phyloP scores from a whole-genome alignment of 2,888 invertebrate species.

The Coenonympha arcania region DNA sequence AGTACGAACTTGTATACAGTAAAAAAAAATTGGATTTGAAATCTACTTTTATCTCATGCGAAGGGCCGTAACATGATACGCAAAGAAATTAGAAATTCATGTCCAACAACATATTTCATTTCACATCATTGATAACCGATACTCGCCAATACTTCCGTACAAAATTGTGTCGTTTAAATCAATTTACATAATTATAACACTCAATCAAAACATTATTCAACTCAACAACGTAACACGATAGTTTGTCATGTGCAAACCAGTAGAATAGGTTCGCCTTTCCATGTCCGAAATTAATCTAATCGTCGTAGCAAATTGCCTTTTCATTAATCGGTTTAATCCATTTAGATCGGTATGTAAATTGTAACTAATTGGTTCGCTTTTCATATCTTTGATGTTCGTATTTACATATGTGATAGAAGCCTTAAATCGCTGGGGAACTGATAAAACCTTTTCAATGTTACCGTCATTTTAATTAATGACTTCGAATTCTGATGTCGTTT shows the following conservation, averaged over 20 bases:
- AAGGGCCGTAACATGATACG: not conserved
- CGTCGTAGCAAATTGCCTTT: constrained; percentile 22
- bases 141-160: not conserved
- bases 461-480: constrained; percentile 5
- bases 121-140: not conserved
- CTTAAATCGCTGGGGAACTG: constrained; percentile 5
- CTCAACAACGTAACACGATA: constrained; percentile 2
- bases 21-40: too few species aligned
- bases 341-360: constrained; percentile 28
- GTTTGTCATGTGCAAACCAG: constrained; percentile 9
- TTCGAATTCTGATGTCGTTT: constrained; percentile 4
- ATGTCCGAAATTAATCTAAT: constrained; percentile 21
- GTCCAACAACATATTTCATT: not conserved
- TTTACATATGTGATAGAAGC: constrained; percentile 18
- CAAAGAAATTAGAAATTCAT: not conserved
- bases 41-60: too few species aligned
- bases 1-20: too few species aligned
- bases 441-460: constrained; percentile 10
- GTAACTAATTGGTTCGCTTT: constrained; percentile 27
- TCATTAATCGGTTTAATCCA: constrained; percentile 20
- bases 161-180: not conserved
- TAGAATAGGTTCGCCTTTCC: constrained; percentile 15
- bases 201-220: constrained; percentile 7
- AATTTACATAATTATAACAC: constrained; percentile 8
- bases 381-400: constrained; percentile 14